Percentiles rank a stretch among this genome's conserved stretches.
phyloP scores from a whole-genome alignment of 2,797 vertebrate genomes.

The Poeciliopsis paucimaculata region DNA sequence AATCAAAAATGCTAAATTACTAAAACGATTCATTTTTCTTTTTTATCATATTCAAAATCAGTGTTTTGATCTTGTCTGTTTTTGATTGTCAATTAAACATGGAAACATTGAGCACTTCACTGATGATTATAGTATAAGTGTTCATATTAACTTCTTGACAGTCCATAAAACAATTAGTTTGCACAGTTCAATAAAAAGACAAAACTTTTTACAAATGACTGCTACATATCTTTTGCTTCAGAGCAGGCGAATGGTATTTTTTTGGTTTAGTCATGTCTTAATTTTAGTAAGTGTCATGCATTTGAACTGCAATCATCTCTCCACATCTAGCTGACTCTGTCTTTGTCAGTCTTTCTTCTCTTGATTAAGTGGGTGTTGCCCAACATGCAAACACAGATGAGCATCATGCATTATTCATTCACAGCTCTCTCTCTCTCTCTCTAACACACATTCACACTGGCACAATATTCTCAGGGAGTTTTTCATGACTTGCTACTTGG shows the following conservation, averaged over 20 bases:
- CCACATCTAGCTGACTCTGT: constrained; percentile 11
- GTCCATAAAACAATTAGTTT: constrained; percentile 9
- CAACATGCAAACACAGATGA: constrained; percentile 55
- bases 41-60: background rate
- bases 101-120: background rate
- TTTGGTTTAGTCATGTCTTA: constrained; percentile 47
- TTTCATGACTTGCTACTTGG: constrained; percentile 22
- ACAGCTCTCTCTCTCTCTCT: constrained; percentile 17
- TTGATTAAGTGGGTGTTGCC: constrained; percentile 65
- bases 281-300: constrained; percentile 35
- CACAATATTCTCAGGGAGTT: constrained; percentile 26
- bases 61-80: background rate
- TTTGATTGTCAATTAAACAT: background rate
- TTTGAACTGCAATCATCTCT: constrained; percentile 29
- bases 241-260: constrained; percentile 34
- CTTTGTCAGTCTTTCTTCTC: constrained; percentile 40
- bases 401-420: constrained; percentile 72
- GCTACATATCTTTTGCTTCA: constrained; percentile 28
- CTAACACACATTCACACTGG: background rate
- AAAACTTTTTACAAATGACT: constrained; percentile 41
- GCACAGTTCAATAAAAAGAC: background rate
- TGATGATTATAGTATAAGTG: constrained; percentile 18
- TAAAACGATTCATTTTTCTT: background rate
- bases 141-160: constrained; percentile 29
- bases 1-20: background rate